Percentiles rank a stretch among this genome's conserved stretches.
Conservation (phyloP, 1,140 invertebrate genomes). For the Zaprionus nigranus region DNA sequence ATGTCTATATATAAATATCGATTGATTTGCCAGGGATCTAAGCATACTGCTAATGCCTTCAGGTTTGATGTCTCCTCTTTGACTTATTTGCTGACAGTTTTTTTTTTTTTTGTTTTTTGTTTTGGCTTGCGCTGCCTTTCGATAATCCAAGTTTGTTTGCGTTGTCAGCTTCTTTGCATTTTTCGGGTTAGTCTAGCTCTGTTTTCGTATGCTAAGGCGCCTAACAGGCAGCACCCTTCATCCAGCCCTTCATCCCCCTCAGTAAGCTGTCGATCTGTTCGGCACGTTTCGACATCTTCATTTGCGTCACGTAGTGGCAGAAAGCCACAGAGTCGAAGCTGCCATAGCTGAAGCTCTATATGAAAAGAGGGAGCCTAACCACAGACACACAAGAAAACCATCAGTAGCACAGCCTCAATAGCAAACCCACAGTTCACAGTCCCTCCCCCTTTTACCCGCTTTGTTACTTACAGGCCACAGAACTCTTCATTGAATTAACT, state of each 20-base stretch:
- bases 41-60: neutral
- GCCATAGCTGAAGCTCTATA: slow-evolving; percentile 9
- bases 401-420: slow-evolving; percentile 8
- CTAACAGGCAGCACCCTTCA: neutral
- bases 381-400: slow-evolving; percentile 20
- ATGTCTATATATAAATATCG: neutral
- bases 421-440: neutral
- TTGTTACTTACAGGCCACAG: neutral
- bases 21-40: neutral
- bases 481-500: slow-evolving; percentile 67
- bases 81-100: slow-evolving; percentile 26
- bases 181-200: slow-evolving; percentile 19
- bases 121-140: neutral
- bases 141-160: slow-evolving; percentile 25
- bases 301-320: slow-evolving; percentile 48
- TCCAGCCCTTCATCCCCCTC: neutral
- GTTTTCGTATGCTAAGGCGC: slow-evolving; percentile 1
- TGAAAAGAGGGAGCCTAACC: slow-evolving; percentile 35
- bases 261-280: slow-evolving; percentile 7
- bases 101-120: slow-evolving; percentile 1
- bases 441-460: neutral
- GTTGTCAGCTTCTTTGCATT: slow-evolving; percentile 36
- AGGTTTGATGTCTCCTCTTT: slow-evolving; percentile 16
- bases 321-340: slow-evolving; percentile 28
- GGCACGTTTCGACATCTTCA: slow-evolving; percentile 52